phyloP scores from a whole-genome alignment of 2,888 invertebrate genomes.

The Cryptocheilus praepositus region DNA sequence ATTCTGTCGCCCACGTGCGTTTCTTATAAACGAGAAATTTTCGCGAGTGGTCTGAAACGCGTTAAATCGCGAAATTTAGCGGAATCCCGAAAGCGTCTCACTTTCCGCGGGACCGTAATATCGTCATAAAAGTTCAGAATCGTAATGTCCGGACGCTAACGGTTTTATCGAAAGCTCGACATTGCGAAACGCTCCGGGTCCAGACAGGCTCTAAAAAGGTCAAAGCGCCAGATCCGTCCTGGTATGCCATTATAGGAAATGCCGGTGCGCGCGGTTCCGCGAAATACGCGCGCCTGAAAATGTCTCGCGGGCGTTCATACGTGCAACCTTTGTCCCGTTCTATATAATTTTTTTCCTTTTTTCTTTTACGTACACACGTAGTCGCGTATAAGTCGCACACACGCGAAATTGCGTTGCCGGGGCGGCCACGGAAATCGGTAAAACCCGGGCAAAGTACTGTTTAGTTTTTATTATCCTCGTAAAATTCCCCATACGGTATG shows the following conservation, averaged over 20 bases:
- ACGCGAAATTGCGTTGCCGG: conserved; percentile 42
- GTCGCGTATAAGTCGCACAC: conserved; percentile 25
- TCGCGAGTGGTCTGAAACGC: too few species aligned
- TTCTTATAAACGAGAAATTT: too few species aligned
- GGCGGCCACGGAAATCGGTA: conserved; percentile 36
- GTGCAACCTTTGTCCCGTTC: conserved; percentile 17
- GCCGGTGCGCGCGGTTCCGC: conserved; percentile 40
- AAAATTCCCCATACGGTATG: conserved; percentile 50
- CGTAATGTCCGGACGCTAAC: not conserved
- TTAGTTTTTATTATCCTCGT: conserved; percentile 64
- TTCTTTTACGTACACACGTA: not conserved
- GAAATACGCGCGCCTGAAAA: conserved; percentile 41
- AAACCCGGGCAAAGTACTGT: conserved; percentile 49
- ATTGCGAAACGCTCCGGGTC: conserved; percentile 27
- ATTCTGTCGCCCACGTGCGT: too few species aligned
- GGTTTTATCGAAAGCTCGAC: conserved; percentile 10
- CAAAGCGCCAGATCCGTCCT: conserved; percentile 34
- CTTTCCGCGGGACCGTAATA: too few species aligned
- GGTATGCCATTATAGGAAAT: conserved; percentile 44
- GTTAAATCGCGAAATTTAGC: too few species aligned
- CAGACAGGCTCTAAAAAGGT: conserved; percentile 36
- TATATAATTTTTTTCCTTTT: not conserved
- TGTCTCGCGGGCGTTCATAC: conserved; percentile 47
- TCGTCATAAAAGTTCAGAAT: too few species aligned
- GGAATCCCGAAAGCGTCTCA: too few species aligned